These are phyloP conservation scores for Ptyas mucosa DNA, from an alignment of 2,113 vertebrate species.

Conservation along the genomic window DNA sequence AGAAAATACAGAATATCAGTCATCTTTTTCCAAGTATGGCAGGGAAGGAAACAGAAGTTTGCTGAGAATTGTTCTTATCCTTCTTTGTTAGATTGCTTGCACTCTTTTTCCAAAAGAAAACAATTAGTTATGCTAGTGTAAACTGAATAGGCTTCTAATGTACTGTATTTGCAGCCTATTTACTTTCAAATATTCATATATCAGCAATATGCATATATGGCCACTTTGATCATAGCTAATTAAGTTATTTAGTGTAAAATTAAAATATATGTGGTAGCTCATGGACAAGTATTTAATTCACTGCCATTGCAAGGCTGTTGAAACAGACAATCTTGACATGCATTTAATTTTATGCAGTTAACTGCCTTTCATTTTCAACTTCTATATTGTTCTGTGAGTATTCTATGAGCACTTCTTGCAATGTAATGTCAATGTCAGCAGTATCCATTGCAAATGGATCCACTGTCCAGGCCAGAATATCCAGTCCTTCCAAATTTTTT, in stretches of 20 bases:
- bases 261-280: not conserved
- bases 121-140: not conserved
- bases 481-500: not conserved
- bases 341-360: not conserved
- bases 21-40: not conserved
- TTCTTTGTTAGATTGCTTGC: not conserved
- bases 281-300: not conserved
- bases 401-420: not conserved
- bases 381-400: not conserved
- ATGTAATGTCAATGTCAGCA: not conserved
- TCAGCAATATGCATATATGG: not conserved
- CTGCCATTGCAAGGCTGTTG: not conserved
- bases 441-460: not conserved
- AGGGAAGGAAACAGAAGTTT: not conserved
- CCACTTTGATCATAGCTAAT: not conserved
- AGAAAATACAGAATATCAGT: slow-evolving; percentile 14
- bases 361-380: not conserved
- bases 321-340: not conserved
- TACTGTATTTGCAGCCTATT: not conserved
- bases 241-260: not conserved
- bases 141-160: not conserved
- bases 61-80: not conserved
- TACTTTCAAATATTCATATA: not conserved
- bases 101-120: not conserved
- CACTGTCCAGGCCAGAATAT: not conserved